Evolutionary conservation across 2,888 invertebrate genomes (phyloP).

Genomic region (Megalurothrips usitatus): DNA sequence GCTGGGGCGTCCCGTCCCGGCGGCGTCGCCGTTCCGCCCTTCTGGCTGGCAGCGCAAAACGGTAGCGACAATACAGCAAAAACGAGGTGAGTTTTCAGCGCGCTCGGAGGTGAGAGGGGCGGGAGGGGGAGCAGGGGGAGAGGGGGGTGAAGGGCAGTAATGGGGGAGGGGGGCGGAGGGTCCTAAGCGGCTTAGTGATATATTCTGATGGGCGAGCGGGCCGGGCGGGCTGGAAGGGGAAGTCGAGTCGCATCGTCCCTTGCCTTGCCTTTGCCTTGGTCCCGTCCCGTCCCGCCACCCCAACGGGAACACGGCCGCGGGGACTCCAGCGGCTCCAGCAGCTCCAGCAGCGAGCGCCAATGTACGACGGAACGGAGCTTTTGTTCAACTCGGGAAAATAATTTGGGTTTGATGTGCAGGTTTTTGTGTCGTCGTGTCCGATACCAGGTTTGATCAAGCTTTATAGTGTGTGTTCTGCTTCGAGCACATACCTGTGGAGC

Average conservation of each 20-base stretch:
- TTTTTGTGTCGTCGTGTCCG: too few species aligned
- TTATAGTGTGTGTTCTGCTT: too few species aligned
- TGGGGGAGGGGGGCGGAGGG: conserved; percentile 29
- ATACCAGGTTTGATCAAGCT: too few species aligned
- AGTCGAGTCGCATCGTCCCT: not conserved
- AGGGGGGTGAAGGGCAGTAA: conserved; percentile 33
- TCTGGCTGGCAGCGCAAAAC: conserved; percentile 1
- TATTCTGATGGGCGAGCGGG: conserved; percentile 17
- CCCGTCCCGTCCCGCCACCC: not conserved
- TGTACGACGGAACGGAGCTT: too few species aligned
- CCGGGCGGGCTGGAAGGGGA: not conserved
- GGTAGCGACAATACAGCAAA: conserved; percentile 12
- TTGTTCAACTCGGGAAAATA: too few species aligned
- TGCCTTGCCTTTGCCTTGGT: not conserved
- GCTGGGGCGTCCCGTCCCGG: not conserved
- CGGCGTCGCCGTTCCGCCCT: conserved; percentile 9
- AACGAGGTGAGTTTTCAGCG: conserved; percentile 6
- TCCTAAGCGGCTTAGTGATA: conserved; percentile 36
- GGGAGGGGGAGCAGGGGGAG: conserved; percentile 31
- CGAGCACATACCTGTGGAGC: too few species aligned
- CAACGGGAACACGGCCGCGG: too few species aligned
- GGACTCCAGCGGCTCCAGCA: too few species aligned
- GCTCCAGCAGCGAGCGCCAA: too few species aligned
- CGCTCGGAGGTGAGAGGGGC: not conserved
- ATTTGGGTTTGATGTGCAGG: too few species aligned